Conservation (phyloP, 2,797 vertebrate genomes). For the Geotrypetes seraphini region DNA sequence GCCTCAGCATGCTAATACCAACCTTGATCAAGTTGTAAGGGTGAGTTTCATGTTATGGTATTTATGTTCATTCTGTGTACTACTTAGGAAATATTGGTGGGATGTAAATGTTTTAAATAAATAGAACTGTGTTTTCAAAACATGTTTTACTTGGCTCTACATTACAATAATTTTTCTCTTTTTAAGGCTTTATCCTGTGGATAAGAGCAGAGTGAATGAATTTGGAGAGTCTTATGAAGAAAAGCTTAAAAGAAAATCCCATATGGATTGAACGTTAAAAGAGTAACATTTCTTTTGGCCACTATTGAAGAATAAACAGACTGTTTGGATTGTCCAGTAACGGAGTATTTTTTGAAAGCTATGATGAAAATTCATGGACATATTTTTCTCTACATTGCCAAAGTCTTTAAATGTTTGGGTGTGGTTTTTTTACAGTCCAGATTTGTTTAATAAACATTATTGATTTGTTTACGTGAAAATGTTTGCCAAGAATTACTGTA, state of each 20-base stretch:
- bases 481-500: slow-evolving; percentile 2
- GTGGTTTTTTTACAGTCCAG: too few relatives aligned
- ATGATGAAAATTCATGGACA: slow-evolving; percentile 24
- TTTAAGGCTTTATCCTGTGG: slow-evolving; percentile 71
- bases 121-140: too few relatives aligned
- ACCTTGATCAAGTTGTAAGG: too few relatives aligned
- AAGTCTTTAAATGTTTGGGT: slow-evolving; percentile 45
- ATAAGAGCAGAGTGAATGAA: slow-evolving; percentile 79
- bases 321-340: slow-evolving; percentile 18
- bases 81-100: too few relatives aligned
- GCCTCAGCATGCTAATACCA: too few relatives aligned
- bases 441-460: slow-evolving; percentile 4
- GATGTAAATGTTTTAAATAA: too few relatives aligned
- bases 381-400: slow-evolving; percentile 52
- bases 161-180: not conserved
- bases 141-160: too few relatives aligned
- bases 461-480: slow-evolving; percentile 1
- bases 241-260: slow-evolving; percentile 65
- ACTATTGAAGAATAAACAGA: slow-evolving; percentile 25
- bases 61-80: too few relatives aligned
- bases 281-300: slow-evolving; percentile 10
- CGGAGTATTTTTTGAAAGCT: slow-evolving; percentile 46
- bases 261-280: slow-evolving; percentile 49
- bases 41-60: too few relatives aligned
- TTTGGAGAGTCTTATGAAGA: slow-evolving; percentile 74